Evolutionary conservation across 2,888 invertebrate genomes (phyloP).

Genomic region (Ecliptopera silaceata): DNA sequence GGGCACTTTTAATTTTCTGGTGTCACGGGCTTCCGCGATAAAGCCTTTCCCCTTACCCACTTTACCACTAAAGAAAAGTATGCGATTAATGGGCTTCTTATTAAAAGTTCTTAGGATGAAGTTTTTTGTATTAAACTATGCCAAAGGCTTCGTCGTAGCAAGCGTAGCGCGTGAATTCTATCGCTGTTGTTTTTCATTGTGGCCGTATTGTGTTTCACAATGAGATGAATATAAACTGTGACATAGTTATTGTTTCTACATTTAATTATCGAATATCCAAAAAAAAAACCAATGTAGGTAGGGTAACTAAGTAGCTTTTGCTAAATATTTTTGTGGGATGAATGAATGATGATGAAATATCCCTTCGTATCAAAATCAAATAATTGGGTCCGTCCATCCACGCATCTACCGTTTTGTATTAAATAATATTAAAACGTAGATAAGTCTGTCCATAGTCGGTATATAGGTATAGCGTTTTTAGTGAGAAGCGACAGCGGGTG

Average conservation of each 20-base stretch:
- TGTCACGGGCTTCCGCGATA: conserved; percentile 76
- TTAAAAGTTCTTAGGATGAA: conserved; percentile 74
- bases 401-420: no score
- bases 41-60: conserved; percentile 59
- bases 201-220: background rate
- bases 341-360: no score
- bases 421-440: conserved; percentile 6
- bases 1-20: conserved; percentile 78
- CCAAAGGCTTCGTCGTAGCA: background rate
- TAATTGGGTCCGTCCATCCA: no score
- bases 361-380: no score
- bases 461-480: background rate
- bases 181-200: no score
- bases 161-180: no score
- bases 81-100: conserved; percentile 76
- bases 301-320: no score
- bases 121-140: conserved; percentile 51
- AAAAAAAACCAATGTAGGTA: no score
- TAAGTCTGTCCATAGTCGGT: background rate
- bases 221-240: no score
- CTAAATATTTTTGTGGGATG: no score
- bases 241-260: no score
- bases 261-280: no score
- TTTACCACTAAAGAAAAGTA: conserved; percentile 65
- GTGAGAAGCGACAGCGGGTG: conserved; percentile 1